These are phyloP conservation scores for Blera fallax DNA, from an alignment of 2,888 invertebrate species.

Conservation along the genomic window DNA sequence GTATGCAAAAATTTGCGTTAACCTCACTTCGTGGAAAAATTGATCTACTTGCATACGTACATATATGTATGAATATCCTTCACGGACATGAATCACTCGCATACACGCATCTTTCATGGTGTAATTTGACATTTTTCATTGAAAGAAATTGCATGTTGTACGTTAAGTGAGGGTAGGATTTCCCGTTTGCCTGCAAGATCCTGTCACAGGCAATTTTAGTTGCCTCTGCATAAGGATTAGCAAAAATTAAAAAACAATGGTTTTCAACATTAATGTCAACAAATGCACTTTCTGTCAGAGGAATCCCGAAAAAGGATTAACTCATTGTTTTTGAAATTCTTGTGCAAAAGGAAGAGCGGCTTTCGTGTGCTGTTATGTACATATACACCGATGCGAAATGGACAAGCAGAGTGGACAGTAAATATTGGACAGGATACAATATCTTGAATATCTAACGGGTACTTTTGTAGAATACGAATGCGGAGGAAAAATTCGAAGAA, in stretches of 20 bases:
- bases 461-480: background rate
- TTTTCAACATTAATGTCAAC: constrained; percentile 41
- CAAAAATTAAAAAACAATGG: constrained; percentile 55
- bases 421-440: constrained; percentile 54
- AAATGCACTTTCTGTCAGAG: constrained; percentile 37
- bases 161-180: background rate
- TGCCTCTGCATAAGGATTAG: background rate
- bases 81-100: constrained; percentile 1
- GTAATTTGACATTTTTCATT: constrained; percentile 27
- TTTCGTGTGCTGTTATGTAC: constrained; percentile 13
- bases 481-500: background rate
- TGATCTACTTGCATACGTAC: too few relatives aligned
- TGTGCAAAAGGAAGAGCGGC: constrained; percentile 2
- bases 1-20: constrained; percentile 28
- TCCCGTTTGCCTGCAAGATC: background rate
- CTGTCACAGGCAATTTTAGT: background rate
- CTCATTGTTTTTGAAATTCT: constrained; percentile 26
- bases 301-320: constrained; percentile 58
- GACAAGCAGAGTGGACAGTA: constrained; percentile 25
- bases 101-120: constrained; percentile 6
- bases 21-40: background rate
- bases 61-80: too few relatives aligned
- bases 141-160: constrained; percentile 18
- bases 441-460: constrained; percentile 21
- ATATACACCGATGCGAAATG: constrained; percentile 39